phyloP scores from a whole-genome alignment of 1,140 invertebrate species.

The Bombyx mandarina region DNA sequence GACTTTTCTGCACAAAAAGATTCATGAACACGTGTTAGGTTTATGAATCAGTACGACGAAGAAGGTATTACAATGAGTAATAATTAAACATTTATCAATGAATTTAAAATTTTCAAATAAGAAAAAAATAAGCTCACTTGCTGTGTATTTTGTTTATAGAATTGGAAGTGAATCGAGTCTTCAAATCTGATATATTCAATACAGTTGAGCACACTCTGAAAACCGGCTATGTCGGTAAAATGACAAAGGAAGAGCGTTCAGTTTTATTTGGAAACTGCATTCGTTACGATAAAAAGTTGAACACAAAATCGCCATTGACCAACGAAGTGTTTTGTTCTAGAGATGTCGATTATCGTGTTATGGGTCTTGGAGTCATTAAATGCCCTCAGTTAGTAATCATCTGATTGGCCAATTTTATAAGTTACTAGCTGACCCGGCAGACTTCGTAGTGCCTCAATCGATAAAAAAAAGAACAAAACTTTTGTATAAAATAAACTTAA shows the following conservation, averaged over 20 bases:
- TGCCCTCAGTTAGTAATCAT: slow-evolving; percentile 35
- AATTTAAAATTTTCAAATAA: no score
- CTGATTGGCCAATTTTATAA: no score
- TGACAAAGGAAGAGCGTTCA: slow-evolving; percentile 37
- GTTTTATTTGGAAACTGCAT: slow-evolving; percentile 45
- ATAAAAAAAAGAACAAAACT: no score
- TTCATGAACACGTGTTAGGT: no score
- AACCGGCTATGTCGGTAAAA: slow-evolving; percentile 35
- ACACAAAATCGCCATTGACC: slow-evolving; percentile 49
- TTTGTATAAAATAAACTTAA: no score
- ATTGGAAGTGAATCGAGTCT: slow-evolving; percentile 73
- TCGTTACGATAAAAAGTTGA: slow-evolving; percentile 48
- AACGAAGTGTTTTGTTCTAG: slow-evolving; percentile 59
- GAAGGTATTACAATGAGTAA: no score
- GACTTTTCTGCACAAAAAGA: no score
- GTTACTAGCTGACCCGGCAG: no score
- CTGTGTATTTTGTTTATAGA: slow-evolving; percentile 21
- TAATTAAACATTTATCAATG: no score
- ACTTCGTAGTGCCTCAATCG: no score
- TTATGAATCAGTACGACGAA: no score
- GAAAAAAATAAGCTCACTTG: no score
- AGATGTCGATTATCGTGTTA: slow-evolving; percentile 49
- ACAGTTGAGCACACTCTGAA: slow-evolving; percentile 53
- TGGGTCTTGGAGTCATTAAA: slow-evolving; percentile 54
- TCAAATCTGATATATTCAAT: slow-evolving; percentile 74